Conservation (phyloP, 2,888 invertebrate genomes). For the Campoletis raptor region DNA sequence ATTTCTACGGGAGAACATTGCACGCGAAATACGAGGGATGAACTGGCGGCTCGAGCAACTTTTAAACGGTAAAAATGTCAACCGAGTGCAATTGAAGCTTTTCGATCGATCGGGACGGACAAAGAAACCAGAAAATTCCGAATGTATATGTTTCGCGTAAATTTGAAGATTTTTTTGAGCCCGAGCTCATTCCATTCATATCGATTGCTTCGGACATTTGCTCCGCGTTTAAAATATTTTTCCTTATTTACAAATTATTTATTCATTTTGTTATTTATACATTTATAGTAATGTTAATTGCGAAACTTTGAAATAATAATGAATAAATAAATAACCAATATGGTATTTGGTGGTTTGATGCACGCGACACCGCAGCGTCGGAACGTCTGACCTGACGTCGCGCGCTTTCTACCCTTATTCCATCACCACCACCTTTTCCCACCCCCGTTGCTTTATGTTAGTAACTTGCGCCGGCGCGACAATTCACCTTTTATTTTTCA, state of each 20-base stretch:
- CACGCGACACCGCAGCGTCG: slow-evolving; percentile 76
- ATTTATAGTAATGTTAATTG: background rate
- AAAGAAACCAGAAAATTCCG: background rate
- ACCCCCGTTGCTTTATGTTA: background rate
- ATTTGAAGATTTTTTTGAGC: background rate
- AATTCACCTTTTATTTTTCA: slow-evolving; percentile 2
- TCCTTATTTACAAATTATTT: background rate
- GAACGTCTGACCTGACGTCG: slow-evolving; percentile 79
- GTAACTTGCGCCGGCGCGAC: slow-evolving; percentile 34
- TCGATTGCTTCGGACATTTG: background rate
- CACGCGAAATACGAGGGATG: background rate
- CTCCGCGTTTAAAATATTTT: background rate
- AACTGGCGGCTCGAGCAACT: background rate
- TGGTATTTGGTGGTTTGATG: slow-evolving; percentile 52
- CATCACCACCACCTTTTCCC: slow-evolving; percentile 6
- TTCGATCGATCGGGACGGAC: slow-evolving; percentile 1
- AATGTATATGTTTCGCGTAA: background rate
- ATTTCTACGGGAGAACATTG: background rate
- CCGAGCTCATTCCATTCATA: background rate
- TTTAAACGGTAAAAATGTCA: slow-evolving; percentile 12
- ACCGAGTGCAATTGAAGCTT: background rate
- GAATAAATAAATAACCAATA: background rate
- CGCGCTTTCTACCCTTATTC: slow-evolving; percentile 71
- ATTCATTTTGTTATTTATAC: background rate
- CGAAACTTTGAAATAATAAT: background rate